phyloP scores from a whole-genome alignment of 2,797 vertebrate species.

The Brotula barbata region DNA sequence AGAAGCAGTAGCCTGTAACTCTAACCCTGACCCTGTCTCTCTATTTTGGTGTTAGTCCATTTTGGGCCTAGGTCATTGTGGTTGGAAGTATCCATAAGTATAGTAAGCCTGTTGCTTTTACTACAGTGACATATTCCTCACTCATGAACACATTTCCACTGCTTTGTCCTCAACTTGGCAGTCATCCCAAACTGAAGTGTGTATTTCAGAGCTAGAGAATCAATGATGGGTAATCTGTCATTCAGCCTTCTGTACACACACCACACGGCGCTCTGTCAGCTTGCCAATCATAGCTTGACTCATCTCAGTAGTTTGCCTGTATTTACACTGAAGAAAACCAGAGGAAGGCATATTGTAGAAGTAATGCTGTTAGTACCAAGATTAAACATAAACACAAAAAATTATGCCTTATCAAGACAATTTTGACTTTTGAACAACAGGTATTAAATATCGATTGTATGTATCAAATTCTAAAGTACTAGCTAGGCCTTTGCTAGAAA shows the following conservation, averaged over 20 bases:
- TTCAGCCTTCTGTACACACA: constrained; percentile 17
- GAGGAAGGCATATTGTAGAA: constrained; percentile 4
- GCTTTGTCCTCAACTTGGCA: constrained; percentile 48
- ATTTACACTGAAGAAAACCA: constrained; percentile 19
- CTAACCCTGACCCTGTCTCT: constrained; percentile 46
- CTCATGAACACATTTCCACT: constrained; percentile 35
- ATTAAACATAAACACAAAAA: neutral
- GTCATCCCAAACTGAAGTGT: constrained; percentile 34
- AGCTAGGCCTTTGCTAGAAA: neutral
- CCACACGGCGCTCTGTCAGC: constrained; percentile 20
- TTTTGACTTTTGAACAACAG: neutral
- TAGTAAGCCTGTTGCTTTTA: constrained; percentile 32
- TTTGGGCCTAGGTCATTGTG: constrained; percentile 38
- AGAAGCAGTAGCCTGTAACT: constrained; percentile 45
- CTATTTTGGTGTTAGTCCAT: constrained; percentile 41
- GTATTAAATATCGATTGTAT: neutral
- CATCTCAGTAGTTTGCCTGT: constrained; percentile 25
- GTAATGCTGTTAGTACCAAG: neutral
- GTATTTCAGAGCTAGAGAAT: constrained; percentile 45
- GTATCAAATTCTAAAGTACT: neutral
- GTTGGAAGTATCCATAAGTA: constrained; percentile 41
- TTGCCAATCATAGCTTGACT: constrained; percentile 31
- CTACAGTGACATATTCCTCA: constrained; percentile 25
- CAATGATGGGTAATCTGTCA: constrained; percentile 43
- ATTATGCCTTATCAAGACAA: neutral